phyloP scores from a whole-genome alignment of 2,797 vertebrate genomes.

The Crenuchus spilurus region DNA sequence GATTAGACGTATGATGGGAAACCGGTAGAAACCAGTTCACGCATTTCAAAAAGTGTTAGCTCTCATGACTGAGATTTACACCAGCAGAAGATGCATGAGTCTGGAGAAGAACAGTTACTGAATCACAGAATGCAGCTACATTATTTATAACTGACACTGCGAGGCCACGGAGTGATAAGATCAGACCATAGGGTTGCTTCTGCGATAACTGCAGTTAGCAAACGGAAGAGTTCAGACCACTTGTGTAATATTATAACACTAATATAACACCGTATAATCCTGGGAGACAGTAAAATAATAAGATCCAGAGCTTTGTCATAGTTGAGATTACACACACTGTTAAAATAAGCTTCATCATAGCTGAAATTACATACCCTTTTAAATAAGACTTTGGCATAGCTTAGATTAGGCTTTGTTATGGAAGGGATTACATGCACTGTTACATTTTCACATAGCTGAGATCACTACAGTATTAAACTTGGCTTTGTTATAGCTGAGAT shows the following conservation, averaged over 20 bases:
- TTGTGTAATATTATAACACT: neutral
- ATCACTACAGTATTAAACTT: too few species aligned
- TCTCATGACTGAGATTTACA: conserved; percentile 5
- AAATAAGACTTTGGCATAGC: too few species aligned
- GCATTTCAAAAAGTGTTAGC: conserved; percentile 3
- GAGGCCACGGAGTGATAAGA: neutral
- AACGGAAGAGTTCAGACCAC: neutral
- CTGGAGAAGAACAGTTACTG: neutral
- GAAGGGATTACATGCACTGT: too few species aligned
- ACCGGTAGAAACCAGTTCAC: conserved; percentile 20
- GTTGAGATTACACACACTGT: too few species aligned
- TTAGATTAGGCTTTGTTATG: too few species aligned
- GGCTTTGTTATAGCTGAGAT: too few species aligned
- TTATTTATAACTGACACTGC: neutral
- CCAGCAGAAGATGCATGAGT: neutral
- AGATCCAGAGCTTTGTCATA: too few species aligned
- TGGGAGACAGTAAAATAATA: neutral
- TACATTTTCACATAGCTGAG: too few species aligned
- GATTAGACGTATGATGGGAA: conserved; percentile 26
- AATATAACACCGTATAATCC: neutral
- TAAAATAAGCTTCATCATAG: too few species aligned
- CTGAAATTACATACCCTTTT: too few species aligned
- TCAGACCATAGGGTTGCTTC: neutral
- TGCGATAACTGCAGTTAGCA: neutral
- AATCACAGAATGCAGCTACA: neutral